phyloP scores from a whole-genome alignment of 2,888 invertebrate genomes.

The Lysandra coridon region DNA sequence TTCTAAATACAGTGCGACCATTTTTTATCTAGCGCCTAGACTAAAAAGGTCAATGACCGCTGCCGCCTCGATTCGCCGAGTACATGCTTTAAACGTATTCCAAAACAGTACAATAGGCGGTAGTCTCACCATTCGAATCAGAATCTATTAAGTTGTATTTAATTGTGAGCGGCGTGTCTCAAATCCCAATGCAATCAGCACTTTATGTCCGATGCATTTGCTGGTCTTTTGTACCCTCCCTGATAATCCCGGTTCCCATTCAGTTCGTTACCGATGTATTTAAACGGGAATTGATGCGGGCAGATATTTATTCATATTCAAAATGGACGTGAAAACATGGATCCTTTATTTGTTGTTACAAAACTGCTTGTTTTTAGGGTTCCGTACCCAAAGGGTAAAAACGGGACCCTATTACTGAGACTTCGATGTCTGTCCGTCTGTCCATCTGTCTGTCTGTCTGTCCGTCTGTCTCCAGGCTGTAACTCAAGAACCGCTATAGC shows the following conservation, averaged over 20 bases:
- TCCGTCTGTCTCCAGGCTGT: too few species aligned
- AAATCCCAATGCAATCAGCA: constrained; percentile 40
- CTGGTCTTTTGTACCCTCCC: constrained; percentile 34
- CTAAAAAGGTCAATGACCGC: too few species aligned
- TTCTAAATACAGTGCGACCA: too few species aligned
- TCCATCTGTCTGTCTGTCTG: too few species aligned
- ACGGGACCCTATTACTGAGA: too few species aligned
- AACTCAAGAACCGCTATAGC: too few species aligned
- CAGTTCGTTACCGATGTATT: constrained; percentile 22
- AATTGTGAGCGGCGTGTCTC: constrained; percentile 27
- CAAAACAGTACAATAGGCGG: background rate
- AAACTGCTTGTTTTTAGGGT: background rate
- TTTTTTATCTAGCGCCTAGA: too few species aligned
- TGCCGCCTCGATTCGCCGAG: too few species aligned
- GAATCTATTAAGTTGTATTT: background rate
- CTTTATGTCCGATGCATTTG: constrained; percentile 37
- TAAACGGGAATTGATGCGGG: constrained; percentile 27
- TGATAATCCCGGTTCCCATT: constrained; percentile 32
- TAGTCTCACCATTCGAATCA: background rate
- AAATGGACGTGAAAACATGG: constrained; percentile 11
- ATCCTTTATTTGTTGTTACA: background rate
- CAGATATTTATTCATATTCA: background rate
- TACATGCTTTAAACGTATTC: background rate
- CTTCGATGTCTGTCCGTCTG: too few species aligned
- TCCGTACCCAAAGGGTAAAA: too few species aligned